A percentile compares a stretch with the other conserved stretches of the same genome.
Conservation (phyloP, 2,113 vertebrate genomes). For the Syrmaticus mikado region DNA sequence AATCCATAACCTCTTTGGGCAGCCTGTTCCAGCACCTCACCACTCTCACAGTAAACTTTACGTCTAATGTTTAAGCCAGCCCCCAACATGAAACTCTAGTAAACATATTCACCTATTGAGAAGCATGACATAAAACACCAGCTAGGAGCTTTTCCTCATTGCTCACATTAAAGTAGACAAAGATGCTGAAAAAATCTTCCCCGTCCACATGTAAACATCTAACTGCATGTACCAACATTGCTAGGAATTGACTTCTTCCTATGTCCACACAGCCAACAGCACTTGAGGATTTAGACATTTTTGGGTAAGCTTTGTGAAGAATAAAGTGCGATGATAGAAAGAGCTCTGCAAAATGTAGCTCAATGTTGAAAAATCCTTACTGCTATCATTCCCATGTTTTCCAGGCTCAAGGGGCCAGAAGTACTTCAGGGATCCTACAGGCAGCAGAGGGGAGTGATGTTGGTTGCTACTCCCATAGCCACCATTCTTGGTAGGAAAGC, state of each 20-base stretch:
- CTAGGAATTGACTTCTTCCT: neutral
- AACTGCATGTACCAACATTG: neutral
- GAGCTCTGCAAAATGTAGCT: neutral
- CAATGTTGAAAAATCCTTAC: neutral
- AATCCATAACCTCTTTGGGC: too few species aligned
- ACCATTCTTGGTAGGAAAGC: neutral
- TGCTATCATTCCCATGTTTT: neutral
- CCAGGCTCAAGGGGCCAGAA: neutral
- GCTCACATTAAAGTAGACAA: neutral
- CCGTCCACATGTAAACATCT: too few species aligned
- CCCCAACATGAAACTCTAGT: neutral
- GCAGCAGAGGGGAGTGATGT: neutral
- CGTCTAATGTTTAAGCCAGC: rapidly evolving
- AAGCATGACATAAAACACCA: neutral
- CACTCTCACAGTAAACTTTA: neutral
- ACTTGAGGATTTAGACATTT: neutral
- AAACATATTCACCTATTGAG: neutral
- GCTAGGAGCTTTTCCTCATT: neutral
- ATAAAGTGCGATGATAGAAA: neutral
- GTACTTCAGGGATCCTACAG: rapidly evolving
- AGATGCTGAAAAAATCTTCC: neutral
- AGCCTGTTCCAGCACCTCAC: too few species aligned
- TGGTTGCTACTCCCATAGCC: rapidly evolving
- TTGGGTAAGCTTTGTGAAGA: neutral
- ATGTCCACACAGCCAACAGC: neutral